Evolutionary conservation across 2,113 vertebrate genomes (phyloP).

Genomic region (Athene cunicularia): DNA sequence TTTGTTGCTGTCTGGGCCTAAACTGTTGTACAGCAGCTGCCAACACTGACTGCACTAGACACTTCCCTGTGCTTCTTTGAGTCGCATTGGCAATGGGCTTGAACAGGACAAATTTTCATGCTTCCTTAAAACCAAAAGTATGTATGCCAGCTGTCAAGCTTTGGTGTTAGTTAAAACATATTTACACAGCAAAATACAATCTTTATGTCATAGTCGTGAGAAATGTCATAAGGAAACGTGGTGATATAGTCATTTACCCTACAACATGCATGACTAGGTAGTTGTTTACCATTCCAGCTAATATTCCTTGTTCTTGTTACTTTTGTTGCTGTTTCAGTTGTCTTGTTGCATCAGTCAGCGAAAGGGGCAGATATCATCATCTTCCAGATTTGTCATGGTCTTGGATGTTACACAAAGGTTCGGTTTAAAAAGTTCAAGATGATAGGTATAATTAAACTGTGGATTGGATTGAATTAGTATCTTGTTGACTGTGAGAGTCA

Average conservation of each 20-base stretch:
- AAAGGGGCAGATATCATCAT: not conserved
- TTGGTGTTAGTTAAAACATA: not conserved
- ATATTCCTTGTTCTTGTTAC: not conserved
- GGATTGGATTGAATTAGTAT: not conserved
- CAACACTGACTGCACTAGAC: not conserved
- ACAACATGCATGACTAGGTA: not conserved
- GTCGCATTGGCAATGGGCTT: not conserved
- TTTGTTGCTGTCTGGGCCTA: too few species aligned
- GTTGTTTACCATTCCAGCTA: not conserved
- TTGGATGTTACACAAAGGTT: not conserved
- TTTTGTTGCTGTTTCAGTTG: not conserved
- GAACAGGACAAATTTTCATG: not conserved
- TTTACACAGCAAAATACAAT: not conserved
- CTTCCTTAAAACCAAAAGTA: not conserved
- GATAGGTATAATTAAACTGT: not conserved
- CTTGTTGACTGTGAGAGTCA: not conserved
- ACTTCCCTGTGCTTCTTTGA: not conserved
- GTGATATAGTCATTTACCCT: not conserved
- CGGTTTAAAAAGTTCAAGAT: not conserved
- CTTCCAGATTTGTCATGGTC: not conserved
- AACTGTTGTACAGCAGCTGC: not conserved
- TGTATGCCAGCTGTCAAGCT: not conserved
- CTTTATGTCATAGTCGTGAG: not conserved
- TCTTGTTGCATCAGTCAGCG: not conserved
- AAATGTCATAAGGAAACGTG: not conserved